Percentiles rank a stretch among this genome's conserved stretches.
phyloP scores from a whole-genome alignment of 2,888 invertebrate genomes.

The Azorinus chamasolen region DNA sequence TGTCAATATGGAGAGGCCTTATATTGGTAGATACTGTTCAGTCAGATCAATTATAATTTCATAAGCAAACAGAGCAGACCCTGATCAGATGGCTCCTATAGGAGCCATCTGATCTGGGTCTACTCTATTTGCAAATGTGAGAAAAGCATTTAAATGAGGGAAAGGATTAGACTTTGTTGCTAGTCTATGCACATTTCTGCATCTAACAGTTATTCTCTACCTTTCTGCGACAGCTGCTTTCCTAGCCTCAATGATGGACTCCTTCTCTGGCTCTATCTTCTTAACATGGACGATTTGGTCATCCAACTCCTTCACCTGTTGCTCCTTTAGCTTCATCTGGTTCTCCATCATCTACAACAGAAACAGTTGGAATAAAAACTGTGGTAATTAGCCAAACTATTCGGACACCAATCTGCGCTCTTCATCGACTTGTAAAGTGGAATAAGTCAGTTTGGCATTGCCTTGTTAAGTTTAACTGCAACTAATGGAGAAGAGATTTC shows the following conservation, averaged over 20 bases:
- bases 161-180: too few species aligned
- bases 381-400: too few species aligned
- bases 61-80: neutral
- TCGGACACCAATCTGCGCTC: neutral
- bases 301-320: conserved; percentile 95
- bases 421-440: neutral
- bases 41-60: too few species aligned
- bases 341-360: conserved; percentile 82
- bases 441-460: neutral
- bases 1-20: too few species aligned
- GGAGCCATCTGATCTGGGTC: too few species aligned
- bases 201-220: conserved; percentile 68
- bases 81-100: too few species aligned
- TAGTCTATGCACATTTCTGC: too few species aligned
- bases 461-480: too few species aligned
- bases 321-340: conserved; percentile 89
- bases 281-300: conserved; percentile 98
- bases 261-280: conserved; percentile 97
- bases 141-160: too few species aligned
- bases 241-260: conserved; percentile 97
- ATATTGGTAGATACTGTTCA: too few species aligned
- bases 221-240: conserved; percentile 97
- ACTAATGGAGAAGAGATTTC: too few species aligned
- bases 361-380: neutral
- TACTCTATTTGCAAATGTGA: too few species aligned